Evolutionary conservation across 2,113 vertebrate genomes (phyloP).

Genomic region (Eulemur rufifrons): DNA sequence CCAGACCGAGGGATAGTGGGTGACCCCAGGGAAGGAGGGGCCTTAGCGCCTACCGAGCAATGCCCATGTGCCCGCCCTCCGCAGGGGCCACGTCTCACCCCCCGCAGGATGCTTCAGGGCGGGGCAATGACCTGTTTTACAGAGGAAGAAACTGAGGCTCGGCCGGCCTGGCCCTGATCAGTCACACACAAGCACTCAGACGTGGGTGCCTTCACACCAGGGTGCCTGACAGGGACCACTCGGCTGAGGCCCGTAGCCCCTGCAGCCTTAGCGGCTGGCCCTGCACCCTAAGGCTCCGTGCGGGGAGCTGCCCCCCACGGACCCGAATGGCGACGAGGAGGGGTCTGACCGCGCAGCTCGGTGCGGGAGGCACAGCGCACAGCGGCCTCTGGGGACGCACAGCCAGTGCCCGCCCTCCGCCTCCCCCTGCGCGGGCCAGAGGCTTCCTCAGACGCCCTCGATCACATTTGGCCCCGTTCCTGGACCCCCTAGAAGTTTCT

Average conservation of each 20-base stretch:
- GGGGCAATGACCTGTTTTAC: fast-evolving
- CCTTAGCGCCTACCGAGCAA: fast-evolving
- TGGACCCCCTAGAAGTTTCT: neutral
- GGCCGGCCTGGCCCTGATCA: too few species aligned
- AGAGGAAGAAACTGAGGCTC: neutral
- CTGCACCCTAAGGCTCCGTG: neutral
- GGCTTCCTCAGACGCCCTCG: neutral
- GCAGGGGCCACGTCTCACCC: too few species aligned
- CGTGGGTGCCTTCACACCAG: neutral
- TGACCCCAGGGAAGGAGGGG: too few species aligned
- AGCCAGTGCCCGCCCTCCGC: neutral
- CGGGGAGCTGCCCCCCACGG: too few species aligned
- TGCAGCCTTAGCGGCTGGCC: too few species aligned
- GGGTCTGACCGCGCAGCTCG: fast-evolving
- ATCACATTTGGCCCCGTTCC: neutral
- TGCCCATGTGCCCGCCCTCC: fast-evolving
- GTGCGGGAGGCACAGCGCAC: fast-evolving
- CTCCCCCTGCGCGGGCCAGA: fast-evolving
- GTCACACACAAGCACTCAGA: fast-evolving
- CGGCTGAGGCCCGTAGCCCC: neutral
- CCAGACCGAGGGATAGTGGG: neutral
- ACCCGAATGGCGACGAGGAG: too few species aligned
- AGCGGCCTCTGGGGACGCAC: neutral
- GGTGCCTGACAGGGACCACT: neutral
- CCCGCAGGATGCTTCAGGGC: fast-evolving